Base-by-base conservation (phyloP, 2,888 invertebrate genomes). In the Busseola fusca region DNA sequence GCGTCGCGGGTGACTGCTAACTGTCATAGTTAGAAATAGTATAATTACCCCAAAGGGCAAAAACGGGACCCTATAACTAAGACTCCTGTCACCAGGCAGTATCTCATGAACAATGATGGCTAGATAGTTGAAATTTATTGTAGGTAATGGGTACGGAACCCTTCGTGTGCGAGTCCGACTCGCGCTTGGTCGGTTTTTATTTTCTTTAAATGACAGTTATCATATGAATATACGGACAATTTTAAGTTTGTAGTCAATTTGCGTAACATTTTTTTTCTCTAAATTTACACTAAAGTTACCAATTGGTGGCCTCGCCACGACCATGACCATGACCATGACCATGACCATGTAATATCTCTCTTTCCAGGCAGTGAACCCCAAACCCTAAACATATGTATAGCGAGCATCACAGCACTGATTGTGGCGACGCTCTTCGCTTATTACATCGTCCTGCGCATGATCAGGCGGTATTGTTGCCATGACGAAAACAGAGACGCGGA, bases 391-490 rank as follows among this genome's bases (percentile, higher is more conserved):
- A 93, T 95, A 21, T 95, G 95, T 78, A 95, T 95, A 68, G 95
- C 94, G 0, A 95, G 95, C 60, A 84, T 95, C 14, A 91, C 94
- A 0, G 93, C 95, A 0, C 76, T 95, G 66, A 85, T 95, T 0
- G 93, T 95, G 56, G 93, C 94, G 0, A 87, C 91, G 0, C 85
- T 95, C 65, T 95, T 95, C 84, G 93, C 91, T 0, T 95, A 94
- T 81, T 95, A 95, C 86, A 88, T 95, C 12, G 89, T 90, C 3
- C 76, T 95, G 72, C 84, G 92, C 0, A 75, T 91, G 1, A 89
- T 94, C 12, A 84, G 95, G 0, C 86, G 91, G 0, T 93, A 93
- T 77, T 95, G 93, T 87, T 95, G 95, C 89, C 90, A 90, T 81
- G 94, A 94, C 50, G 75, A 57, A 34, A 92, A 93, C 67, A 87